A percentile compares a stretch with the other conserved stretches of the same genome.
Evolutionary conservation across 2,797 vertebrate species (phyloP).

Genomic region (Bucorvus abyssinicus): DNA sequence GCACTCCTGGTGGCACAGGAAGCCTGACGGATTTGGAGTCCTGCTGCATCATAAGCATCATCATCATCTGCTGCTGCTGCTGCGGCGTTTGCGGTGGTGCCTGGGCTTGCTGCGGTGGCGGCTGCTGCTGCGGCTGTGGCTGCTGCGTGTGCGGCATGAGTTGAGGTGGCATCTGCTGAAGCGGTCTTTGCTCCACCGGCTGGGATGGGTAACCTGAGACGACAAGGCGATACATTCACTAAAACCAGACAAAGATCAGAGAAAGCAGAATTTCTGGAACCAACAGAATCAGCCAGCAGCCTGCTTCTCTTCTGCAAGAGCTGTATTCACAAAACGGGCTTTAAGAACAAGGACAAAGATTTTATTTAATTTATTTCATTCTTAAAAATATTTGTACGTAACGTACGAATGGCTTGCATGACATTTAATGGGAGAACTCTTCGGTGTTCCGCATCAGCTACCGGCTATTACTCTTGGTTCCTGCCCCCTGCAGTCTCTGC

Average conservation of each 20-base stretch:
- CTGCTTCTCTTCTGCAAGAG: background rate
- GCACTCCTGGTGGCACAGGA: constrained; percentile 86
- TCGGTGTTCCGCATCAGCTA: background rate
- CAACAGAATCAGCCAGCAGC: background rate
- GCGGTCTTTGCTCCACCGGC: constrained; percentile 89
- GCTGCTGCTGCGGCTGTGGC: constrained; percentile 70
- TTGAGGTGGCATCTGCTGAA: constrained; percentile 93
- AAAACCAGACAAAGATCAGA: background rate
- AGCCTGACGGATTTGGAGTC: constrained; percentile 91
- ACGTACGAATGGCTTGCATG: background rate
- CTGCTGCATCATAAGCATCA: constrained; percentile 97
- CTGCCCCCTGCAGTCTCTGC: background rate
- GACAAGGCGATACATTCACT: background rate
- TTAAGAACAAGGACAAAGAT: background rate
- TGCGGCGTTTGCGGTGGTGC: constrained; percentile 77
- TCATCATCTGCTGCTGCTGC: constrained; percentile 90
- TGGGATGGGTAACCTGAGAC: constrained; percentile 87
- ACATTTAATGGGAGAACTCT: background rate
- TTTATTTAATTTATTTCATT: background rate
- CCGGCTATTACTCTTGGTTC: background rate
- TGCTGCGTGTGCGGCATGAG: constrained; percentile 87
- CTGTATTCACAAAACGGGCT: background rate
- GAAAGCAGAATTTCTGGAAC: background rate
- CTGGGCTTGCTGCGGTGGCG: constrained; percentile 66
- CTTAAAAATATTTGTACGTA: background rate